Percentiles rank a stretch among this genome's conserved stretches.
Conservation (phyloP, 2,113 vertebrate genomes). For the Petaurus breviceps region DNA sequence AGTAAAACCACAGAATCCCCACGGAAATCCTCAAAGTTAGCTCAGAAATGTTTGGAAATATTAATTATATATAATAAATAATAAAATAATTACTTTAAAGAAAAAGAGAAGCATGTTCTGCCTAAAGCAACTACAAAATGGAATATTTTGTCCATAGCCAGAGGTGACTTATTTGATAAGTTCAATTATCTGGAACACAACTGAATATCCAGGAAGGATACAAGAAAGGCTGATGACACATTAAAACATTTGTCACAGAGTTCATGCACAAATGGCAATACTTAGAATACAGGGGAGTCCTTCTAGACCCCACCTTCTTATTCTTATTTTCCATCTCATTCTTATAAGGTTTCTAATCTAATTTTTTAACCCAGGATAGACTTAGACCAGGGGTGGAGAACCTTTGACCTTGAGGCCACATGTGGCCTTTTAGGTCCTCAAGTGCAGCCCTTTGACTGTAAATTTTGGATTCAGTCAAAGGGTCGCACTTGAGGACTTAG, state of each 20-base stretch:
- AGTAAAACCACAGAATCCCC: background rate
- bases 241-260: background rate
- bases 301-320: constrained; percentile 3
- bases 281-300: background rate
- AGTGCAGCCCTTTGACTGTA: too few species aligned
- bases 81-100: background rate
- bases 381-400: too few species aligned
- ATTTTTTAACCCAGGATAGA: background rate
- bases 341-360: constrained; percentile 40
- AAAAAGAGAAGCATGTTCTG: constrained; percentile 7
- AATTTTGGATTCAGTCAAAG: too few species aligned
- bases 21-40: background rate
- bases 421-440: too few species aligned
- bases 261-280: background rate
- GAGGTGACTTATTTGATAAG: background rate
- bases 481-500: too few species aligned
- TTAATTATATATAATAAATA: too few species aligned
- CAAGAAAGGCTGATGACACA: background rate
- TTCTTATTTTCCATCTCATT: background rate
- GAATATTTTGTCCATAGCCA: too few species aligned
- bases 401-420: too few species aligned
- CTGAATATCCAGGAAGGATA: background rate
- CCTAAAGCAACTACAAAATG: background rate
- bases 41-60: constrained; percentile 10
- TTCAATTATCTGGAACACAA: constrained; percentile 27